Conservation (phyloP, 53 echinoderm and acorn worm genomes). For the Paracentrotus lividus region DNA sequence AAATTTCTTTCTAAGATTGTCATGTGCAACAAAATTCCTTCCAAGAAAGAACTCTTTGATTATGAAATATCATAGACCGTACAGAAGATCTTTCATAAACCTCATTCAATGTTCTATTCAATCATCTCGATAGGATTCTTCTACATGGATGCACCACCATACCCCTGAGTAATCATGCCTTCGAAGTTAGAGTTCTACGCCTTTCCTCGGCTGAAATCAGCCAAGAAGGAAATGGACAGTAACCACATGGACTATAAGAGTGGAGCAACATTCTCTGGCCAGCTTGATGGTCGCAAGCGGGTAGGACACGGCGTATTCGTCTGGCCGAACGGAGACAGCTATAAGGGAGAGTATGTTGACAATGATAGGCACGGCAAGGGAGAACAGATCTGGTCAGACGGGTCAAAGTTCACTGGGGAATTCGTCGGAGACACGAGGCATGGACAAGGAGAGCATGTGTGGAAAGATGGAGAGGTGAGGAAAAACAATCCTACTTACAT, state of each 20-base stretch:
- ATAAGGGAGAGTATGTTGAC: slow-evolving; percentile 87
- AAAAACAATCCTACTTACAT: too few species aligned
- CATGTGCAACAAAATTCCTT: too few species aligned
- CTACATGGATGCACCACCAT: neutral
- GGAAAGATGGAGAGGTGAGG: slow-evolving; percentile 96
- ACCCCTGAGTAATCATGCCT: slow-evolving; percentile 74
- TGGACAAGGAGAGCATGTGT: slow-evolving; percentile 89
- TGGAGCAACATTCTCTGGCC: slow-evolving; percentile 91
- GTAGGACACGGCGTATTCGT: slow-evolving; percentile 87
- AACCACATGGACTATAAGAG: slow-evolving; percentile 92
- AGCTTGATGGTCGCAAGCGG: slow-evolving; percentile 84
- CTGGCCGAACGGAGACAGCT: slow-evolving; percentile 97
- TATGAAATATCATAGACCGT: too few species aligned
- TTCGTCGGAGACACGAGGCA: slow-evolving; percentile 93
- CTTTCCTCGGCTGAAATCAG: slow-evolving; percentile 92
- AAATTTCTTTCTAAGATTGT: too few species aligned
- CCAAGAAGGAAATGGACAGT: slow-evolving; percentile 78
- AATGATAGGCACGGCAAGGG: slow-evolving; percentile 92
- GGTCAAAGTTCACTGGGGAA: slow-evolving; percentile 84
- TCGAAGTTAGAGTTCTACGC: slow-evolving; percentile 89
- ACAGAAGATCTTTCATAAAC: too few species aligned
- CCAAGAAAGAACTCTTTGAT: too few species aligned
- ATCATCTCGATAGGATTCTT: neutral
- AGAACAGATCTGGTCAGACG: slow-evolving; percentile 93
- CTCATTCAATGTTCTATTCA: too few species aligned